These are phyloP conservation scores for Muscicapa comitata DNA, from an alignment of 2,797 vertebrate species.

Conservation along the genomic window DNA sequence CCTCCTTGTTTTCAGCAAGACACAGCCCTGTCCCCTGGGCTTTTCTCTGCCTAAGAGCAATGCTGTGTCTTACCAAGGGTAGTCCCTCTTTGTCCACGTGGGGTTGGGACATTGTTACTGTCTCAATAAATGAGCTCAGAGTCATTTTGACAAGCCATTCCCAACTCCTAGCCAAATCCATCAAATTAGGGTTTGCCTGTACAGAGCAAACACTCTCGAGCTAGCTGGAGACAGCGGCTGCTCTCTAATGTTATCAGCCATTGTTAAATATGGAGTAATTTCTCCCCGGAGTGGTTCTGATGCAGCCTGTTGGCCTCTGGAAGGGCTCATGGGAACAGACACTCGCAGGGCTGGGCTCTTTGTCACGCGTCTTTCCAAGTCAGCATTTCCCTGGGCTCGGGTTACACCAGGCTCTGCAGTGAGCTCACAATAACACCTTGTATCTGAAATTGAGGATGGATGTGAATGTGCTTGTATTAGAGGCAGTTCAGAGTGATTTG, in stretches of 20 bases:
- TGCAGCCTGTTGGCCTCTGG: background rate
- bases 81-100: accelerated
- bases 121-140: background rate
- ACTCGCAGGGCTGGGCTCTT: background rate
- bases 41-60: background rate
- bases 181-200: background rate
- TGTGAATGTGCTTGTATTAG: background rate
- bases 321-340: background rate
- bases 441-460: background rate
- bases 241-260: background rate
- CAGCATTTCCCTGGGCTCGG: background rate
- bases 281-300: background rate
- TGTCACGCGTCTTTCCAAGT: constrained; percentile 7
- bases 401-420: constrained; percentile 7
- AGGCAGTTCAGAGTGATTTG: constrained; percentile 2
- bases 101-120: background rate
- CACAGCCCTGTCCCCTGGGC: background rate
- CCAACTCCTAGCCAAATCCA: background rate
- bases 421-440: constrained; percentile 47
- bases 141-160: background rate
- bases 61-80: background rate
- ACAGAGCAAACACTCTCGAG: background rate
- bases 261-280: background rate
- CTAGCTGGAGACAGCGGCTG: accelerated
- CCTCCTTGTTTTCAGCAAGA: background rate